These are phyloP conservation scores for Ceratina calcarata DNA, from an alignment of 1,140 invertebrate genomes.

Conservation along the genomic window DNA sequence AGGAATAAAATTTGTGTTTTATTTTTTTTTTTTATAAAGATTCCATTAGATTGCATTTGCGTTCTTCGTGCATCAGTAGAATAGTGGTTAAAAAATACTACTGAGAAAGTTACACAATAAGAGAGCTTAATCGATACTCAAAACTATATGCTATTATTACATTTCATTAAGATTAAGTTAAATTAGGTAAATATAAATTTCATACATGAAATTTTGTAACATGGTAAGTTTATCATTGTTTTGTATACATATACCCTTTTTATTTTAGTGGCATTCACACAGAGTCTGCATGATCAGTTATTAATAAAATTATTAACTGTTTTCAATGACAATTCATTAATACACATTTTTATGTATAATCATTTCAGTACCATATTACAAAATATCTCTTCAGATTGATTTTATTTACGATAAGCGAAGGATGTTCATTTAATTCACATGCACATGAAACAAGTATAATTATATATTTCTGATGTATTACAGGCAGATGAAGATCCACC, in stretches of 20 bases:
- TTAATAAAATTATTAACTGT: not conserved
- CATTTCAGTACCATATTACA: not conserved
- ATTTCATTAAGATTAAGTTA: too few species aligned
- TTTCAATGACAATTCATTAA: conserved; percentile 8
- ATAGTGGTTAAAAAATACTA: not conserved
- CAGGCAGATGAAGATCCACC: conserved; percentile 96
- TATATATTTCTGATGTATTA: conserved; percentile 72
- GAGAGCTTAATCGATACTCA: not conserved
- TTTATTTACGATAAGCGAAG: not conserved
- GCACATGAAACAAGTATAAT: not conserved
- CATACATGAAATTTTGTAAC: conserved; percentile 4
- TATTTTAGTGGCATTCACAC: not conserved
- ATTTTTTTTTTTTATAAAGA: conserved; percentile 3
- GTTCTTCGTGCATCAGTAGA: conserved; percentile 4
- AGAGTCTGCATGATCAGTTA: conserved; percentile 8
- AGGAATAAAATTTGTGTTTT: conserved; percentile 36
- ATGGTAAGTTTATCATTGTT: conserved; percentile 10
- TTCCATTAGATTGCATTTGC: not conserved
- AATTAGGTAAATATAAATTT: not conserved
- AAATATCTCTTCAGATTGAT: not conserved
- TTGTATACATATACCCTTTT: not conserved
- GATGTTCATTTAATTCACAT: not conserved
- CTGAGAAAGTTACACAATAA: not conserved
- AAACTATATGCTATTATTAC: not conserved
- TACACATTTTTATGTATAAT: not conserved